phyloP scores from a whole-genome alignment of 2,113 vertebrate genomes.

The Panthera leo region DNA sequence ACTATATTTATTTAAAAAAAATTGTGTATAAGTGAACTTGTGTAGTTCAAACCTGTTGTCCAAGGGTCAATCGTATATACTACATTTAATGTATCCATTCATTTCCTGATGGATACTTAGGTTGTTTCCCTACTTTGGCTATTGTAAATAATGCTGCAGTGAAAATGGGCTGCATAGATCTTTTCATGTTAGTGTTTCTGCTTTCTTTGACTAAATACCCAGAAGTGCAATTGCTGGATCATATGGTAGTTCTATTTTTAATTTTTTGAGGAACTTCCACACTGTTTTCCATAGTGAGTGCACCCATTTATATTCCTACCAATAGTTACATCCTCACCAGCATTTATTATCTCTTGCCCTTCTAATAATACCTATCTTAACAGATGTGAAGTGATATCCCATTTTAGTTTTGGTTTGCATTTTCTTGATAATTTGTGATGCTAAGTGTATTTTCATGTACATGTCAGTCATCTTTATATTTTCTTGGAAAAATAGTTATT shows the following conservation, averaged over 20 bases:
- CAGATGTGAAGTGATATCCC: not conserved
- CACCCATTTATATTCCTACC: not conserved
- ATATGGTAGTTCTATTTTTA: not conserved
- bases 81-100: not conserved
- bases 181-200: not conserved
- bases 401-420: not conserved
- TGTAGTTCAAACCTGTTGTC: not conserved
- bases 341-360: not conserved
- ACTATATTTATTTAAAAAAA: not conserved
- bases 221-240: not conserved
- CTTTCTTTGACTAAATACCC: not conserved
- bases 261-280: not conserved
- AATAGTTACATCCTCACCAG: not conserved
- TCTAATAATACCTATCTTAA: not conserved
- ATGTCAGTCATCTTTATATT: not conserved
- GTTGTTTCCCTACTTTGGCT: not conserved
- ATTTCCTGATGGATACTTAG: not conserved
- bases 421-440: not conserved
- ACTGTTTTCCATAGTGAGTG: not conserved
- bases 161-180: not conserved
- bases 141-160: not conserved
- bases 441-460: not conserved
- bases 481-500: not conserved
- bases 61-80: not conserved
- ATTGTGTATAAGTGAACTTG: not conserved